Percentiles rank a stretch among this genome's conserved stretches.
These are phyloP conservation scores for Petrolisthes cinctipes DNA, from an alignment of 2,888 invertebrate genomes.

Conservation along the genomic window DNA sequence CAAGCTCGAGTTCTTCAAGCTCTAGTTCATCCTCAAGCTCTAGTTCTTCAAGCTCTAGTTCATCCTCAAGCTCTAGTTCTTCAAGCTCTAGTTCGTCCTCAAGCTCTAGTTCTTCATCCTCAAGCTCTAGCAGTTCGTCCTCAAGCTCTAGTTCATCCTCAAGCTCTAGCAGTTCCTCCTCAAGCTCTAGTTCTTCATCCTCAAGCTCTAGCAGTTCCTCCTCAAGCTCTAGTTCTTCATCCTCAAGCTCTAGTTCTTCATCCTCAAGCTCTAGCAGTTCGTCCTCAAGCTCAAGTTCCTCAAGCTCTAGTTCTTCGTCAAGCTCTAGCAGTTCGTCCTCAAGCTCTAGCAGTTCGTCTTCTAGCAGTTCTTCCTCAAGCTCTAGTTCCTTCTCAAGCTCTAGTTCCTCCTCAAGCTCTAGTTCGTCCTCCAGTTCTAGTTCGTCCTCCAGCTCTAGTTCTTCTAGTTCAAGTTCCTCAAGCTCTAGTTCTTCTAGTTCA, in stretches of 20 bases:
- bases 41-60: neutral
- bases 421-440: neutral
- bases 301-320: constrained; percentile 11
- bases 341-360: constrained; percentile 10
- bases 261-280: neutral
- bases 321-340: constrained; percentile 22
- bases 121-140: neutral
- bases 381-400: neutral
- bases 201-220: constrained; percentile 6
- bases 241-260: neutral
- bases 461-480: neutral
- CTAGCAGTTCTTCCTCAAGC: neutral
- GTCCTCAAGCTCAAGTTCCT: constrained; percentile 2
- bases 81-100: constrained; percentile 6
- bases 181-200: neutral
- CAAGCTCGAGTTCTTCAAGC: neutral
- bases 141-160: neutral
- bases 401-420: neutral
- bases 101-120: constrained; percentile 17
- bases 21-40: neutral
- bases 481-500: neutral
- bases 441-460: neutral
- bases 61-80: neutral
- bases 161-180: constrained; percentile 10
- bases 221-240: constrained; percentile 22